Conservation (phyloP, 2,797 vertebrate genomes). For the Macrochelys suwanniensis region DNA sequence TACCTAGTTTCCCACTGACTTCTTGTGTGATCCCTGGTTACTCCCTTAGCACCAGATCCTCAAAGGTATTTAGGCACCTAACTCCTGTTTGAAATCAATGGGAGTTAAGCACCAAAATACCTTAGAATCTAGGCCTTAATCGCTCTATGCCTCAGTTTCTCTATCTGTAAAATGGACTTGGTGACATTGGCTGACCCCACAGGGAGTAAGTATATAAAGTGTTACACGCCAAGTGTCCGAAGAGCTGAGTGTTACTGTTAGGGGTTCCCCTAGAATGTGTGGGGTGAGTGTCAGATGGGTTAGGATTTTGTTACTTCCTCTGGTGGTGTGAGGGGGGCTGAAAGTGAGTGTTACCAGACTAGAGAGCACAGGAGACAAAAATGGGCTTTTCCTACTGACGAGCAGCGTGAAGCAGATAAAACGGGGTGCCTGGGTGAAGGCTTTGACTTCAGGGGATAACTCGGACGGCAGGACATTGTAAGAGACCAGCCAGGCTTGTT, state of each 20-base stretch:
- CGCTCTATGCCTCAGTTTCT: background rate
- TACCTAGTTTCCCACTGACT: background rate
- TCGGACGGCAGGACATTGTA: background rate
- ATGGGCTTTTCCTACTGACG: background rate
- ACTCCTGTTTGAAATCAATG: background rate
- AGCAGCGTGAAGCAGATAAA: too few relatives aligned
- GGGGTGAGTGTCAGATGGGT: background rate
- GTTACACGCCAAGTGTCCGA: too few relatives aligned
- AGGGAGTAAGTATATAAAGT: too few relatives aligned
- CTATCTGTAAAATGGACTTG: background rate
- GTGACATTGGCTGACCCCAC: background rate
- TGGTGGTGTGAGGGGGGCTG: too few relatives aligned
- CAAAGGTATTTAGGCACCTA: background rate
- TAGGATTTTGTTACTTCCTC: background rate
- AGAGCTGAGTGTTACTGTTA: too few relatives aligned
- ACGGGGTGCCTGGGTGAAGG: too few relatives aligned
- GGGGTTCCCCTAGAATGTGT: too few relatives aligned
- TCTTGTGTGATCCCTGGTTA: background rate
- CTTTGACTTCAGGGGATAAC: background rate
- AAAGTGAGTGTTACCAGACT: background rate
- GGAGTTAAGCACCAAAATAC: background rate
- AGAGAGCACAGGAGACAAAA: background rate
- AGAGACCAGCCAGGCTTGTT: background rate
- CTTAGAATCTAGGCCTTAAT: background rate
- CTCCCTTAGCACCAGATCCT: background rate